A percentile compares a stretch with the other conserved stretches of the same genome.
These are phyloP conservation scores for Nomada fabriciana DNA, from an alignment of 2,888 invertebrate genomes.

Conservation along the genomic window DNA sequence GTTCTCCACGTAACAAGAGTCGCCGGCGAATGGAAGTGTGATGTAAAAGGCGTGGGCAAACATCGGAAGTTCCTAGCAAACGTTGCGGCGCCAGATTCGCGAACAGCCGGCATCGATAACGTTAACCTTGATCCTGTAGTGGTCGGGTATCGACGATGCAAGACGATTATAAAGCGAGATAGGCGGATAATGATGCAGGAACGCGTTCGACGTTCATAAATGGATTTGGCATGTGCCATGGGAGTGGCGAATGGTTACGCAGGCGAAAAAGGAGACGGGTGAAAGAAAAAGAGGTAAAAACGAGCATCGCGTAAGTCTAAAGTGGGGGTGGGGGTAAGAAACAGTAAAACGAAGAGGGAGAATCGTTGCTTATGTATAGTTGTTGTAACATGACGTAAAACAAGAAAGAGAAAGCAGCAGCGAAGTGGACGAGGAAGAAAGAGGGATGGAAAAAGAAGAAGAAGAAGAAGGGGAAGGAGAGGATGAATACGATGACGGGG, in stretches of 20 bases:
- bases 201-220: constrained; percentile 42
- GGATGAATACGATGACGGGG: constrained; percentile 4
- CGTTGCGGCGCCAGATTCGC: constrained; percentile 16
- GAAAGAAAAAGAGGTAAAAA: constrained; percentile 31
- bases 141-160: constrained; percentile 32
- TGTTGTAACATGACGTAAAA: neutral
- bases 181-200: constrained; percentile 50
- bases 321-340: neutral
- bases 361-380: neutral
- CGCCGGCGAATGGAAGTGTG: too few species aligned
- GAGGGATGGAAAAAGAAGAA: neutral
- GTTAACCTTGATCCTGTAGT: constrained; percentile 59
- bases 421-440: constrained; percentile 4
- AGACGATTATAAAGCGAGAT: constrained; percentile 48
- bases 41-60: neutral
- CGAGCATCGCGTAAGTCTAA: neutral
- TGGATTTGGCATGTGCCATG: constrained; percentile 58
- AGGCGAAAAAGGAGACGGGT: constrained; percentile 36
- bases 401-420: constrained; percentile 11
- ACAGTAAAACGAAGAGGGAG: neutral
- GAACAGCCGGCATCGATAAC: constrained; percentile 21
- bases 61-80: constrained; percentile 5
- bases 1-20: too few species aligned
- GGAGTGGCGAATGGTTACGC: constrained; percentile 50
- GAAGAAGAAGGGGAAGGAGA: constrained; percentile 1